Base-by-base conservation (phyloP, 35 echinoderm and acorn worm genomes). In the Nesometra sesokonis region DNA sequence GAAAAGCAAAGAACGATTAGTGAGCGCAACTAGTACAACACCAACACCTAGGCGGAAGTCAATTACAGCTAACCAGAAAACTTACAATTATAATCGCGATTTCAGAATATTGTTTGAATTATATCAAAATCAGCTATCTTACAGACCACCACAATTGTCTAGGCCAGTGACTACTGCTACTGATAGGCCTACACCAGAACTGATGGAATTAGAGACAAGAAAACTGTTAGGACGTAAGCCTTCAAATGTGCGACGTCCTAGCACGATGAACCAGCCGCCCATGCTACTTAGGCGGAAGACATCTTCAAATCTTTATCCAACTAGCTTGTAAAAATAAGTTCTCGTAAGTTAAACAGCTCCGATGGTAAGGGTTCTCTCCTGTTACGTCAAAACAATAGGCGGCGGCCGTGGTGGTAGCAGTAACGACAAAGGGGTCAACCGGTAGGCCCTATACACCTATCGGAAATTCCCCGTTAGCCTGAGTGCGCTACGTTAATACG, bases 61-160 rank as follows among this genome's bases (percentile, higher is more conserved):
- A n/a, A 37, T 35, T 4, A 39, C 0, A 13, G 34, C 37, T 30
- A 19, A 17, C 9, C 32, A 83, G n/a, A 38, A 38, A 11, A 34
- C n/a, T 5, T 38, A 39, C 29, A 83, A 35, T 39, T 37, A 38
- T 15, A 39, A 37, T 13, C 34, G 38, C 23, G 81, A 83, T 83
- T 39, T 83, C 2, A 36, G 81, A 83, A 83, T 37, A 39, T 39
- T 83, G 37, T 83, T 83, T 37, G 81, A 83, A 37, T 30, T 83
- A 23, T 83, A 83, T 29, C 81, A 83, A 83, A 38, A 83, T 37
- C 81, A 83, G 36, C 38, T 83, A 83, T 83, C 81, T 0, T 23
- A 21, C 35, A 35, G 81, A 37, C 81, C 81, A 27, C 11, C 52
- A 67, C 52, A 67, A 27, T 17, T 67, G 23, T 67, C 52, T 67